Base-by-base conservation (phyloP, 2,797 vertebrate species). In the Pipistrellus pygmaeus region DNA sequence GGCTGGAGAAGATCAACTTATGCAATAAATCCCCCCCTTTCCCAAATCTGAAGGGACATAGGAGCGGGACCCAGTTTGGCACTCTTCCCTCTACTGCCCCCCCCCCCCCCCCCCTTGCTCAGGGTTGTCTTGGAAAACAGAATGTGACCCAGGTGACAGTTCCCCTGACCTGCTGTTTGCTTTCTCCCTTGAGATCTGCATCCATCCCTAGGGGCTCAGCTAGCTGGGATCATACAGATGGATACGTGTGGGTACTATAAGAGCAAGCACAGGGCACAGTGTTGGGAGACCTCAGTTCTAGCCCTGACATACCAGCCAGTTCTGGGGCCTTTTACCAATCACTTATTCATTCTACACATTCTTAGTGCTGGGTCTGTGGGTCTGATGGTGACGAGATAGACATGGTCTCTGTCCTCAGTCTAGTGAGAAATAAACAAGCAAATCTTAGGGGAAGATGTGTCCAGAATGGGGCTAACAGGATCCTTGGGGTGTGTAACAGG, bases 381-480 rank as follows among this genome's bases (percentile, higher is more conserved):
- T 41, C 44, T 4, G 13, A 80, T 25, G 21, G 38, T 66, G 78
- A 66, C 51, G 64, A 77, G 41, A 14, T 5, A 4, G 35, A n/a
- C 51, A 27, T 11, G 17, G 4, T 69, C 25, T 91, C 38, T 68
- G 66, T 30, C 46, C 69, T 90, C 64, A 57, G 69, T 44, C 69
- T 62, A 32, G 18, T 46, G 69, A 92, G 55, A 94, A 94, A 46
- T 32, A 72, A 60, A 77, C n/a, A 88, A 88, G 68, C n/a, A 51
- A 17, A 35, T 64, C 51, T 60, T 57, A 14, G 38, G 81, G 44
- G 66, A 21, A 92, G 53, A 92, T 17, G 41, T 11, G 44, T n/a
- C 72, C n/a, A 21, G 5, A 38, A 69, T 18, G 44, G 35, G 46
- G 6, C 20, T 55, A 51, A 88, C 35, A 78, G 48, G 55, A 60